These are phyloP conservation scores for Perizoma affinitatum DNA, from an alignment of 2,888 invertebrate genomes.

Conservation along the genomic window DNA sequence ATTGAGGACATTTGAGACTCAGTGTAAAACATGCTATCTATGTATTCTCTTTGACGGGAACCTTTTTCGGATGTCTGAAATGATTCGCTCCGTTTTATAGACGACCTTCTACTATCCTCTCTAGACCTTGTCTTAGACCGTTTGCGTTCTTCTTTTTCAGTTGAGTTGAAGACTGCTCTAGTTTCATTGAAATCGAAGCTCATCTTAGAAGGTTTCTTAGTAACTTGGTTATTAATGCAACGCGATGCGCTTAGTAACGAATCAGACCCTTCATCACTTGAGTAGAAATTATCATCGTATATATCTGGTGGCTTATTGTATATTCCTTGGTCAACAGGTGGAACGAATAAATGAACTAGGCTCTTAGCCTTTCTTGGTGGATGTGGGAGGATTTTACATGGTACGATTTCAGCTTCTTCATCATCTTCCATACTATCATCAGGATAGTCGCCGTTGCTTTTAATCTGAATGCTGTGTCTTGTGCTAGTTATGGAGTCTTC, in stretches of 20 bases:
- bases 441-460: slow-evolving; percentile 74
- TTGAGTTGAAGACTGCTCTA: slow-evolving; percentile 84
- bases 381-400: slow-evolving; percentile 90
- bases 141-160: slow-evolving; percentile 74
- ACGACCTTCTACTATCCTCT: slow-evolving; percentile 64
- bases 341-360: slow-evolving; percentile 87
- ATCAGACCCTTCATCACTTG: slow-evolving; percentile 88
- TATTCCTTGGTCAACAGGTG: slow-evolving; percentile 84
- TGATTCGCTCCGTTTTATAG: slow-evolving; percentile 78
- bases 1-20: slow-evolving; percentile 73
- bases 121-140: slow-evolving; percentile 69
- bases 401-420: slow-evolving; percentile 88
- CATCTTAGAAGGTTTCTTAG: slow-evolving; percentile 63
- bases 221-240: slow-evolving; percentile 62
- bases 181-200: slow-evolving; percentile 80
- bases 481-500: slow-evolving; percentile 83
- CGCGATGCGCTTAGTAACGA: slow-evolving; percentile 87
- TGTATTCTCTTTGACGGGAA: slow-evolving; percentile 76
- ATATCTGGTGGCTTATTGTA: slow-evolving; percentile 81
- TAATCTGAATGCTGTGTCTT: slow-evolving; percentile 79
- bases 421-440: slow-evolving; percentile 78
- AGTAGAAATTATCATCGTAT: slow-evolving; percentile 84
- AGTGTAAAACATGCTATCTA: slow-evolving; percentile 85
- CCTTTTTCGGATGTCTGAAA: slow-evolving; percentile 77
- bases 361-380: slow-evolving; percentile 91